Conservation (phyloP, 2,113 vertebrate genomes). For the Seriola rivoliana region DNA sequence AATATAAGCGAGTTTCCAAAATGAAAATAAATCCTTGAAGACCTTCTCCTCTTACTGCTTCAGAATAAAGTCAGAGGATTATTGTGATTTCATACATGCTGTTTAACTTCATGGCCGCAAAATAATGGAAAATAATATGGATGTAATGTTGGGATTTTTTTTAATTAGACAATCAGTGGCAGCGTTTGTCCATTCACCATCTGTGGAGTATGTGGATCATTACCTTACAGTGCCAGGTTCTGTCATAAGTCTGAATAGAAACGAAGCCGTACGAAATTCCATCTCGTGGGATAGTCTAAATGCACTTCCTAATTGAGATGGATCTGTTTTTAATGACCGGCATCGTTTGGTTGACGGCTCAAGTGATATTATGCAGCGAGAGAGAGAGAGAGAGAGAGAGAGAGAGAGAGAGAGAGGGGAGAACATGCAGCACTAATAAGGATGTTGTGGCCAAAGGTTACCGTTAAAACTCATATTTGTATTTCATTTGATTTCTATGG, state of each 20-base stretch:
- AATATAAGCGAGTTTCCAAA: neutral
- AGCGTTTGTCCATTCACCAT: conserved; percentile 71
- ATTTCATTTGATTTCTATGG: conserved; percentile 73
- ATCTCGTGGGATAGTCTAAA: conserved; percentile 72
- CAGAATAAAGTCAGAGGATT: conserved; percentile 2
- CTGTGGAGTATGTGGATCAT: conserved; percentile 76
- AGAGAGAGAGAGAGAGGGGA: conserved; percentile 11
- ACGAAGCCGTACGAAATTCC: conserved; percentile 59
- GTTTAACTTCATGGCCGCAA: conserved; percentile 26
- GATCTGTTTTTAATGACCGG: conserved; percentile 82
- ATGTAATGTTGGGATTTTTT: conserved; percentile 65
- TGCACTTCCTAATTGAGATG: conserved; percentile 81
- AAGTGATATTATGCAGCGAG: conserved; percentile 65
- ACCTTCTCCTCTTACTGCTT: neutral
- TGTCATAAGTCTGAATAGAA: conserved; percentile 64
- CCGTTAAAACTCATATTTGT: conserved; percentile 72
- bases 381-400: conserved; percentile 28
- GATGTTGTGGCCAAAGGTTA: conserved; percentile 75
- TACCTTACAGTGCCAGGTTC: conserved; percentile 72
- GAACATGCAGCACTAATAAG: conserved; percentile 68
- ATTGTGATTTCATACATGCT: conserved; percentile 13
- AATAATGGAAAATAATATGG: conserved; percentile 64
- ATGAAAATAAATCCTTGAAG: conserved; percentile 4
- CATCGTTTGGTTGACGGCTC: conserved; percentile 55
- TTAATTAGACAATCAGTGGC: conserved; percentile 75